These are phyloP conservation scores for Muscicapa comitata DNA, from an alignment of 2,797 vertebrate species.

Conservation along the genomic window DNA sequence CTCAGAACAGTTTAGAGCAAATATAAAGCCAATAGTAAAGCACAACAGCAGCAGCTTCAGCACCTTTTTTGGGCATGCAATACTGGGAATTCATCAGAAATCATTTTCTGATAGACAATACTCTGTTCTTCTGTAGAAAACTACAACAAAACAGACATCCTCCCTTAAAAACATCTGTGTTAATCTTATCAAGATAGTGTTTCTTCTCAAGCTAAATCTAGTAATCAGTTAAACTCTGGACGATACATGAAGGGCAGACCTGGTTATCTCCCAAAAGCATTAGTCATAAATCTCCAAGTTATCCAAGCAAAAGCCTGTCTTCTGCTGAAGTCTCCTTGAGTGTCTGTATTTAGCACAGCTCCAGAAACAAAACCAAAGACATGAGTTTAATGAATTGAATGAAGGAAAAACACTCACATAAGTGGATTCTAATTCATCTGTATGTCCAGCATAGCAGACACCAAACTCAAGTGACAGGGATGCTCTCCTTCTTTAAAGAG, in stretches of 20 bases:
- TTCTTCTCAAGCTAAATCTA: not conserved
- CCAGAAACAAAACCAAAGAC: not conserved
- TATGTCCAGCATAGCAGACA: not conserved
- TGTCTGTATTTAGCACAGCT: not conserved
- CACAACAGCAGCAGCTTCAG: not conserved
- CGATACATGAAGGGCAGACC: not conserved
- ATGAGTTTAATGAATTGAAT: not conserved
- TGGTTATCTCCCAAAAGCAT: not conserved
- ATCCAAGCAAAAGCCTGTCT: not conserved
- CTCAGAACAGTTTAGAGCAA: not conserved
- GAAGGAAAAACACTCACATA: accelerated
- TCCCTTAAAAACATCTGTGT: not conserved
- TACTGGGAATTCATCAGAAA: not conserved
- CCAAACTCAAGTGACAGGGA: not conserved
- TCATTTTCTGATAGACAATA: not conserved
- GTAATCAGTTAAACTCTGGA: not conserved
- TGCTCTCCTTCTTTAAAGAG: not conserved
- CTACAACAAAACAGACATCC: not conserved
- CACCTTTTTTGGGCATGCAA: not conserved
- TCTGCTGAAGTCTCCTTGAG: not conserved
- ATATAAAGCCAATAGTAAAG: not conserved
- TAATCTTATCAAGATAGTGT: not conserved
- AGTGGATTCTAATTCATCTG: not conserved
- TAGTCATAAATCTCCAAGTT: not conserved
- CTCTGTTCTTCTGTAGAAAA: not conserved